Conservation (phyloP, 2,888 invertebrate genomes). For the Tiliacea citrago region DNA sequence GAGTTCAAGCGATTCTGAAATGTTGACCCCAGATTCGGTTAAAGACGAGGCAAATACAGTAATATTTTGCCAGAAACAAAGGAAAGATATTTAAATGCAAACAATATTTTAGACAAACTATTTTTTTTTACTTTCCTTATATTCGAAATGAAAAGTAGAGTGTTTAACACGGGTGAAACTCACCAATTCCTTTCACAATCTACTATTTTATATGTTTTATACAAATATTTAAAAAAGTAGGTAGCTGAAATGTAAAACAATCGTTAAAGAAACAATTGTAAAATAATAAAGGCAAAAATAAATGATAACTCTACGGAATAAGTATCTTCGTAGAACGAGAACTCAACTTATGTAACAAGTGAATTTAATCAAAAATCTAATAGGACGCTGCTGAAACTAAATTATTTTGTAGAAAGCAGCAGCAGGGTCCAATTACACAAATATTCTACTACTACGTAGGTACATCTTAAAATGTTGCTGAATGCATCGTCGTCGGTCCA, state of each 20-base stretch:
- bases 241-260: not conserved
- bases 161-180: too few relatives aligned
- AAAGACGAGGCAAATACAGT: too few relatives aligned
- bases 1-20: too few relatives aligned
- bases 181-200: too few relatives aligned
- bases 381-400: not conserved
- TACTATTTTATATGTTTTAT: too few relatives aligned
- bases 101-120: too few relatives aligned
- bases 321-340: not conserved
- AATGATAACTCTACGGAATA: not conserved
- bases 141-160: too few relatives aligned
- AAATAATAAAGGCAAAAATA: not conserved
- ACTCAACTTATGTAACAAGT: not conserved
- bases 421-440: constrained; percentile 5
- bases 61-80: too few relatives aligned
- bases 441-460: constrained; percentile 9
- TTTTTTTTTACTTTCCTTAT: too few relatives aligned
- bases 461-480: constrained; percentile 25
- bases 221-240: not conserved
- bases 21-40: too few relatives aligned
- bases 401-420: constrained; percentile 24
- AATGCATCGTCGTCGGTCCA: constrained; percentile 37
- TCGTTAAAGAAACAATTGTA: not conserved
- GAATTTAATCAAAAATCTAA: constrained; percentile 24
- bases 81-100: too few relatives aligned